Evolutionary conservation across 2,797 vertebrate species (phyloP).

Genomic region (Sorex maritimensis): DNA sequence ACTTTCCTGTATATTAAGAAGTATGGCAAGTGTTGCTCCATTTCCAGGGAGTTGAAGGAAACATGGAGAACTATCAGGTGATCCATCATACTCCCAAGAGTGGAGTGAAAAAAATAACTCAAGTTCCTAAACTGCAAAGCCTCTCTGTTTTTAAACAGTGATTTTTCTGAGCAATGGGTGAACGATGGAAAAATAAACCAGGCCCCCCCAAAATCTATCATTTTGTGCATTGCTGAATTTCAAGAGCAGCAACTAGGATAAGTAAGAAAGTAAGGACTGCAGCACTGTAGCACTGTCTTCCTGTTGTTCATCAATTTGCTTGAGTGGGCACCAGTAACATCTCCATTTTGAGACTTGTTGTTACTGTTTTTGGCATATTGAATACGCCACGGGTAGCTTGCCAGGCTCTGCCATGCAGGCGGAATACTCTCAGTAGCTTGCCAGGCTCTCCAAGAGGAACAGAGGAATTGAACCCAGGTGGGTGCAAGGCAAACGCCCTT

Average conservation of each 20-base stretch:
- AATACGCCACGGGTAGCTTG: no score
- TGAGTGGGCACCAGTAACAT: no score
- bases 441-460: no score
- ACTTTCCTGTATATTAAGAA: neutral
- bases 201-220: neutral
- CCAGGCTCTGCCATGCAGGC: no score
- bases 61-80: slow-evolving; percentile 21
- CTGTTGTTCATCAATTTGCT: no score
- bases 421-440: no score
- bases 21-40: neutral
- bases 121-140: slow-evolving; percentile 28
- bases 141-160: slow-evolving; percentile 13
- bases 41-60: slow-evolving; percentile 51
- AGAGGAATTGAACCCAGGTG: no score
- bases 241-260: slow-evolving; percentile 40
- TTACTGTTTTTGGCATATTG: no score
- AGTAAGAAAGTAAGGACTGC: neutral
- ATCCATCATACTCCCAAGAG: neutral
- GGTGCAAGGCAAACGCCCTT: no score
- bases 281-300: no score
- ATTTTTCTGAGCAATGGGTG: slow-evolving; percentile 10
- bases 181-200: neutral
- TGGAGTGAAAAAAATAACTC: neutral
- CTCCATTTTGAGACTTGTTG: no score
- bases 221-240: slow-evolving; percentile 38